A percentile compares a stretch with the other conserved stretches of the same genome.
Evolutionary conservation across 2,888 invertebrate species (phyloP).

Genomic region (Spialia ferax): DNA sequence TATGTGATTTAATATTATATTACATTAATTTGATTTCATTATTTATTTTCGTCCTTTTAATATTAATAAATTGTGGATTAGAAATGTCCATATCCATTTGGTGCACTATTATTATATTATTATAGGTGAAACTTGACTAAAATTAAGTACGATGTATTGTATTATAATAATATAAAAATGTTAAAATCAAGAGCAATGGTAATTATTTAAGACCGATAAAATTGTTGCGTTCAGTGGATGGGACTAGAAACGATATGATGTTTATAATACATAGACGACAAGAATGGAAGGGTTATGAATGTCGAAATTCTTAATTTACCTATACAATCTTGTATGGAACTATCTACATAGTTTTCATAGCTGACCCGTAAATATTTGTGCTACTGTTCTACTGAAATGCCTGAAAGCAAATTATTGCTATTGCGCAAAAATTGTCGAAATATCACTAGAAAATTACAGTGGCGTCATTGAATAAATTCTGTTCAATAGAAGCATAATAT

Average conservation of each 20-base stretch:
- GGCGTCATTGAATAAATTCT: not conserved
- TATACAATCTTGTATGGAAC: not conserved
- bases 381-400: not conserved
- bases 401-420: not conserved
- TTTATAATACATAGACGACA: slow-evolving; percentile 72
- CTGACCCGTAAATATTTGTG: not conserved
- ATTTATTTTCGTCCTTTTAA: slow-evolving; percentile 40
- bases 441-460: not conserved
- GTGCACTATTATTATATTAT: slow-evolving; percentile 50
- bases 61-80: slow-evolving; percentile 30
- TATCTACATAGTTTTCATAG: not conserved
- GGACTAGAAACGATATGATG: slow-evolving; percentile 63
- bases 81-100: slow-evolving; percentile 53
- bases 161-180: slow-evolving; percentile 49
- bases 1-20: slow-evolving; percentile 35
- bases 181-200: slow-evolving; percentile 59
- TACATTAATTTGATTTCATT: slow-evolving; percentile 24
- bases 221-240: slow-evolving; percentile 67
- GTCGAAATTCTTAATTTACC: not conserved
- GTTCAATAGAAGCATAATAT: not conserved
- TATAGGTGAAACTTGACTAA: slow-evolving; percentile 49
- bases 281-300: not conserved
- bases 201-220: slow-evolving; percentile 66
- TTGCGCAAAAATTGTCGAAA: not conserved
- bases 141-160: slow-evolving; percentile 44